phyloP scores from a whole-genome alignment of 2,113 vertebrate genomes.

The Perccottus glenii region DNA sequence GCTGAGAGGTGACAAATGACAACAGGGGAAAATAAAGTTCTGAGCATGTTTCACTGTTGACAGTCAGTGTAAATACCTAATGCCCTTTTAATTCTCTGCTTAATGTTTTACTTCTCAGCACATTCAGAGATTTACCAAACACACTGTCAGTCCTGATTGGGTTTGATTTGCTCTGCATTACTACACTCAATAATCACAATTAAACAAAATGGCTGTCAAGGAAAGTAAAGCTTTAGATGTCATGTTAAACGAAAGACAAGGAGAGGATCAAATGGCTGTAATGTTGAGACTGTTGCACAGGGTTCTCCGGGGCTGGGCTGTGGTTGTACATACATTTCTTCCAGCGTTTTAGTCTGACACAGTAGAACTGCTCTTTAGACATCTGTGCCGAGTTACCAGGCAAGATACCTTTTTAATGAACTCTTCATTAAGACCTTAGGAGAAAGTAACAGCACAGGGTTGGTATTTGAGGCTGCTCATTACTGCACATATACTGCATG shows the following conservation, averaged over 20 bases:
- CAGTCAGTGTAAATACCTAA: constrained; percentile 9
- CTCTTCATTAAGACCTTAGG: constrained; percentile 56
- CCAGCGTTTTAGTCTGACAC: constrained; percentile 38
- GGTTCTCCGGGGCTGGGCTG: constrained; percentile 44
- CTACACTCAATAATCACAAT: constrained; percentile 48
- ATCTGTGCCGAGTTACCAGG: constrained; percentile 66
- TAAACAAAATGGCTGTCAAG: constrained; percentile 35
- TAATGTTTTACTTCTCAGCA: constrained; percentile 7
- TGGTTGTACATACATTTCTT: constrained; percentile 54
- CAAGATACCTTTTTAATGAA: constrained; percentile 64
- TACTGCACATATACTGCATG: constrained; percentile 1
- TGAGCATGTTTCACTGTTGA: constrained; percentile 4
- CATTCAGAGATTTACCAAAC: constrained; percentile 18
- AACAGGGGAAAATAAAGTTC: constrained; percentile 1
- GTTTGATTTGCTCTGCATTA: constrained; percentile 13
- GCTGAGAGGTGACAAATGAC: constrained; percentile 22
- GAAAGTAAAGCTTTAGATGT: constrained; percentile 33
- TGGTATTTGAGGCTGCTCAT: constrained; percentile 31
- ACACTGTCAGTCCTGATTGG: constrained; percentile 50
- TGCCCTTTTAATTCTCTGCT: neutral
- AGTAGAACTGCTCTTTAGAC: constrained; percentile 33
- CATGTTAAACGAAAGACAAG: constrained; percentile 33
- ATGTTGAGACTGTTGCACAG: constrained; percentile 37
- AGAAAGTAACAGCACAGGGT: constrained; percentile 28
- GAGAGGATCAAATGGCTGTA: constrained; percentile 58